phyloP scores from a whole-genome alignment of 2,113 vertebrate species.

The Oryzias javanicus region DNA sequence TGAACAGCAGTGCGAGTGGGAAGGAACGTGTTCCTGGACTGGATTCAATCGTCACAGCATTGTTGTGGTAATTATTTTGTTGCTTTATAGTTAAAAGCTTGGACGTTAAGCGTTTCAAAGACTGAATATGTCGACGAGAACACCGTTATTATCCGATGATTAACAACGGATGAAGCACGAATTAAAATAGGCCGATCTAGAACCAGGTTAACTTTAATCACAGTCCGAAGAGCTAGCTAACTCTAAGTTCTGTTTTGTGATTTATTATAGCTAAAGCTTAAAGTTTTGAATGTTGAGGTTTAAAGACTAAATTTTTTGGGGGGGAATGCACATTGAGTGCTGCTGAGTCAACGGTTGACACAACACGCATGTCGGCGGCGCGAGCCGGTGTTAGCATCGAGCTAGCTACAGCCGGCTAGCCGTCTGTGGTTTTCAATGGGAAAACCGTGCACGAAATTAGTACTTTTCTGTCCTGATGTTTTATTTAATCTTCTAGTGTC shows the following conservation, averaged over 20 bases:
- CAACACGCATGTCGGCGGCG: background rate
- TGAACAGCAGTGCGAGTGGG: slow-evolving; percentile 71
- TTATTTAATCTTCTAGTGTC: no score
- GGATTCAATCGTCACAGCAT: slow-evolving; percentile 2
- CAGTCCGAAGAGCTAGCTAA: background rate
- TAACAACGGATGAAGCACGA: no score
- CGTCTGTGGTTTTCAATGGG: background rate
- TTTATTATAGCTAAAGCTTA: background rate
- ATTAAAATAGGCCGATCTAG: background rate
- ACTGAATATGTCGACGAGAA: background rate
- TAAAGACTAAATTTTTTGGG: no score
- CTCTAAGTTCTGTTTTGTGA: background rate
- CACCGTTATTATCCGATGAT: no score
- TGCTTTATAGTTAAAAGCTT: background rate
- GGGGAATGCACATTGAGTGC: no score
- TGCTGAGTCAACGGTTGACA: slow-evolving; percentile 1
- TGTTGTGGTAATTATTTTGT: slow-evolving; percentile 29
- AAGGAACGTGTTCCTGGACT: slow-evolving; percentile 51
- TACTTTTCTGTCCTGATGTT: background rate
- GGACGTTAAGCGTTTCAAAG: fast-evolving
- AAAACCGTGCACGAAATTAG: slow-evolving; percentile 5
- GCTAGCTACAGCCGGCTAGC: slow-evolving; percentile 37
- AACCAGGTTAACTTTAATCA: slow-evolving; percentile 16
- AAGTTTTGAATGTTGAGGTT: background rate
- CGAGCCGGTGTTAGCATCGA: slow-evolving; percentile 1